Evolutionary conservation across 1,140 invertebrate genomes (phyloP).

Genomic region (Chlorops oryzae): DNA sequence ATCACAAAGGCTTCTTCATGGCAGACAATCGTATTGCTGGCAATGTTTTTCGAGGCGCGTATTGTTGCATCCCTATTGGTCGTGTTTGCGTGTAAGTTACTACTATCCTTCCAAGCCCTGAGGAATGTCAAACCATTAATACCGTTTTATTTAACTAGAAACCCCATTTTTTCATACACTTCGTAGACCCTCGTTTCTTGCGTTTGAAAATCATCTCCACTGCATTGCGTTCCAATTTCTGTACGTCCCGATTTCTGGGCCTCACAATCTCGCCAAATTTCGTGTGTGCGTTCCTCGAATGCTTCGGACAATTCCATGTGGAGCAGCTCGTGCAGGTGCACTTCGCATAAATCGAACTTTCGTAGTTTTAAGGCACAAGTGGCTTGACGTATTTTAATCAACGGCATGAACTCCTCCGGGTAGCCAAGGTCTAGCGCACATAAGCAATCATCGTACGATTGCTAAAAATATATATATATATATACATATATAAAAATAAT

Average conservation of each 20-base stretch:
- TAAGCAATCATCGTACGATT: slow-evolving; percentile 35
- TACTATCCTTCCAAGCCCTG: slow-evolving; percentile 30
- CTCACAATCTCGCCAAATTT: slow-evolving; percentile 34
- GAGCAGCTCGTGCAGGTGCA: slow-evolving; percentile 32
- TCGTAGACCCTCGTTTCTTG: slow-evolving; percentile 27
- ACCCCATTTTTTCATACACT: slow-evolving; percentile 22
- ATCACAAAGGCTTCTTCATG: slow-evolving; percentile 23
- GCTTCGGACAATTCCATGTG: slow-evolving; percentile 36
- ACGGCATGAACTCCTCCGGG: slow-evolving; percentile 32
- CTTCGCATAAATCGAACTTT: slow-evolving; percentile 32
- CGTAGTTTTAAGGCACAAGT: slow-evolving; percentile 40
- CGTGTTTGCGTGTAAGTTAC: slow-evolving; percentile 24
- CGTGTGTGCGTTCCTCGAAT: slow-evolving; percentile 31
- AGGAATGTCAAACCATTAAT: neutral
- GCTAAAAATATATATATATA: slow-evolving; percentile 9
- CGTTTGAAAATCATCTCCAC: slow-evolving; percentile 27
- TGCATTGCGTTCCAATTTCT: slow-evolving; percentile 33
- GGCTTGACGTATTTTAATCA: slow-evolving; percentile 38
- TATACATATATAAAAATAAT: neutral
- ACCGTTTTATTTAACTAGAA: neutral
- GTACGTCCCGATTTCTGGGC: slow-evolving; percentile 30
- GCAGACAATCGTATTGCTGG: slow-evolving; percentile 26
- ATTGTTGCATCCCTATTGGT: slow-evolving; percentile 13
- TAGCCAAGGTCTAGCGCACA: slow-evolving; percentile 33
- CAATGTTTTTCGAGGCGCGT: slow-evolving; percentile 22